Base-by-base conservation (phyloP, 1,140 invertebrate species). In the Pectinophora gossypiella region DNA sequence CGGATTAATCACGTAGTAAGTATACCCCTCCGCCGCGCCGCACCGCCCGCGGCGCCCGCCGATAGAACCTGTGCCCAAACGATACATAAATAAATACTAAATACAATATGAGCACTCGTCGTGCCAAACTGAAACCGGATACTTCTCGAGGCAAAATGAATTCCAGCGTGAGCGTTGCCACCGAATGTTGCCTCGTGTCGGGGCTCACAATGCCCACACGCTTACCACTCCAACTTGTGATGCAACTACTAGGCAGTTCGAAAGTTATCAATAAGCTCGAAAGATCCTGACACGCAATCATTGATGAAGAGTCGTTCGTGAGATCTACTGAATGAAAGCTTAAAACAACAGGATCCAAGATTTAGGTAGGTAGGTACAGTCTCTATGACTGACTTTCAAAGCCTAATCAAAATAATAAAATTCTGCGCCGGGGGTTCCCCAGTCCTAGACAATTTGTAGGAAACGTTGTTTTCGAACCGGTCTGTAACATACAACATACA, bases 1-100 rank as follows among this genome's bases (percentile, higher is more conserved):
- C 47, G 45, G 59, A 83, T 85, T 85, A 85, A 85, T 85, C 79
- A 85, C 82, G 82, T 85, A 85, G 82, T 85, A 82, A 83, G 79
- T 80, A 79, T 78, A 69, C 74, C 77, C 73, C 75, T 68, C 71
- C 62, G 63, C 57, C 65, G 74, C 69, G 59, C 66, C 52, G 42
- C 54, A 55, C 48, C 67, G 56, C 70, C 59, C 63, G 59, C 64
- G 61, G 62, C 69, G 59, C 66, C 69, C 53, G 54, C 66, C 59
- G 67, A 72, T 72, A 80, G 68, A 85, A 76, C 82, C 79, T 78
- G 77, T 72, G 71, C 70, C 75, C 66, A 61, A 56, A 73, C 76
- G 67, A 82, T 76, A 83, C 80, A 79, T 80, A 76, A 80, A 85
- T 83, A 85, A 83, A 85, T 83, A 85, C 68, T 77, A 76, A 79